phyloP scores from a whole-genome alignment of 2,797 vertebrate genomes.

The Tolypeutes matacus region DNA sequence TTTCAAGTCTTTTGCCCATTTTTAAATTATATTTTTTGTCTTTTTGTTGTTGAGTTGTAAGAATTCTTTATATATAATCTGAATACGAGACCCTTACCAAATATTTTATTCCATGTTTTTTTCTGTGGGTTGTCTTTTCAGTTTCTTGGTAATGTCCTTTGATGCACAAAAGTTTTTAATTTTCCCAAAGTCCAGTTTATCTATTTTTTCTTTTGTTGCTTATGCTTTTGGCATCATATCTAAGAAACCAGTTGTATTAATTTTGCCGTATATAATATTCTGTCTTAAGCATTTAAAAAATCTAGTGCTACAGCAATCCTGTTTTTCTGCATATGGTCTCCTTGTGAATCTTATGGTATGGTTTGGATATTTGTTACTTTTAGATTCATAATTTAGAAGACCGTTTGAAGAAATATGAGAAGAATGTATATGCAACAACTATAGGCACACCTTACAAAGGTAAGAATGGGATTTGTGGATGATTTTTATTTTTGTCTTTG shows the following conservation, averaged over 20 bases:
- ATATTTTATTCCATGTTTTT: slow-evolving; percentile 20
- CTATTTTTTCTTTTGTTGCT: background rate
- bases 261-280: background rate
- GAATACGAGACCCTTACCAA: background rate
- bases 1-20: background rate
- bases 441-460: slow-evolving; percentile 92
- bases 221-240: slow-evolving; percentile 24
- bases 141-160: slow-evolving; percentile 22
- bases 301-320: background rate
- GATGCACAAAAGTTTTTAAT: background rate
- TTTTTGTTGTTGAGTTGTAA: background rate
- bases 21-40: slow-evolving; percentile 29
- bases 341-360: slow-evolving; percentile 46
- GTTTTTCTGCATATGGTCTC: slow-evolving; percentile 5
- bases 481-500: slow-evolving; percentile 60
- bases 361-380: slow-evolving; percentile 78
- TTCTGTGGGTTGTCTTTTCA: slow-evolving; percentile 1
- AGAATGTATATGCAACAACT: slow-evolving; percentile 91
- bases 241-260: slow-evolving; percentile 34
- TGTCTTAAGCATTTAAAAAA: slow-evolving; percentile 20
- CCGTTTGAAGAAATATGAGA: slow-evolving; percentile 92
- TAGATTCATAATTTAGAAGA: slow-evolving; percentile 97
- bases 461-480: slow-evolving; percentile 76
- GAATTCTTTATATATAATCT: slow-evolving; percentile 20
- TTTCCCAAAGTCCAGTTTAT: background rate